Conservation (phyloP, 2,113 vertebrate species). For the Galbula dea region DNA sequence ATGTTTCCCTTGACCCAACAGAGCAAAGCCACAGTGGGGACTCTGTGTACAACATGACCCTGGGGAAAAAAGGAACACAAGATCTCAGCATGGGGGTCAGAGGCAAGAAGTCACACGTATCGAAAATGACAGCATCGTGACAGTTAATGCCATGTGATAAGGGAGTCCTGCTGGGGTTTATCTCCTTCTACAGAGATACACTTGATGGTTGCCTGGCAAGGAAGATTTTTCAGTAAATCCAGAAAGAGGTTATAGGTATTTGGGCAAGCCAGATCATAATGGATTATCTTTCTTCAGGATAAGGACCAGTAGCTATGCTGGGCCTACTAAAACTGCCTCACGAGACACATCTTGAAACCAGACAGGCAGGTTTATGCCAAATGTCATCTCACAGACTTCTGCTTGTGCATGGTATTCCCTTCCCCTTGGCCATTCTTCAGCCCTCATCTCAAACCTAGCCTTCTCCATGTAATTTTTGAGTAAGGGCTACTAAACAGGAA, state of each 20-base stretch:
- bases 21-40: constrained; percentile 78
- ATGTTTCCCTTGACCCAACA: constrained; percentile 74
- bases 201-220: background rate
- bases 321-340: background rate
- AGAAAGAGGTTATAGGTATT: background rate
- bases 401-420: background rate
- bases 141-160: constrained; percentile 19
- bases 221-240: background rate
- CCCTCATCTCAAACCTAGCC: background rate
- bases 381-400: background rate
- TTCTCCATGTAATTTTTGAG: background rate
- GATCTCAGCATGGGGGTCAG: constrained; percentile 64
- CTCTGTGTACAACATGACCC: constrained; percentile 76
- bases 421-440: background rate
- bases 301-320: background rate
- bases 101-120: constrained; percentile 57
- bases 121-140: background rate
- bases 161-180: constrained; percentile 12
- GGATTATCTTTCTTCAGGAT: background rate
- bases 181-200: background rate
- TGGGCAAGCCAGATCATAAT: background rate
- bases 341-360: background rate
- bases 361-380: background rate
- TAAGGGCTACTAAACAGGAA: background rate
- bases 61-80: constrained; percentile 63